Percentiles rank a stretch among this genome's conserved stretches.
phyloP scores from a whole-genome alignment of 2,888 invertebrate species.

The Vesta saturnalis region DNA sequence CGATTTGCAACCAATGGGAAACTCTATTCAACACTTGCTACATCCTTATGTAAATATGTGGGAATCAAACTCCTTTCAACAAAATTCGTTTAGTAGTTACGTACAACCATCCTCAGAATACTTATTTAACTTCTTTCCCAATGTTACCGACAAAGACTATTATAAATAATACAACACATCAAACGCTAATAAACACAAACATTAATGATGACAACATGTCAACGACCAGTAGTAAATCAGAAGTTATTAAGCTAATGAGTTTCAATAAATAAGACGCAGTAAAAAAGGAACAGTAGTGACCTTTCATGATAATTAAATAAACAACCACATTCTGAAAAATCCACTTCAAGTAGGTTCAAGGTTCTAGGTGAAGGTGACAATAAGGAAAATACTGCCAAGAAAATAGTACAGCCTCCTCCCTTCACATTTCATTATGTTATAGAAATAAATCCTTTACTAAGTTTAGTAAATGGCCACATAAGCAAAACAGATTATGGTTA shows the following conservation, averaged over 20 bases:
- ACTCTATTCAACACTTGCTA: conserved; percentile 6
- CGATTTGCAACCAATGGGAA: neutral
- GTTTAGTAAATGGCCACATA: neutral
- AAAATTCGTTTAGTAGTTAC: too few species aligned
- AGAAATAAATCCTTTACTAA: neutral
- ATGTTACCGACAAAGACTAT: conserved; percentile 8
- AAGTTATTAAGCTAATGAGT: conserved; percentile 4
- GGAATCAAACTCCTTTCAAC: too few species aligned
- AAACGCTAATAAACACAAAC: too few species aligned
- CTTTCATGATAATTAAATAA: conserved; percentile 6
- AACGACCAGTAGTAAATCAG: conserved; percentile 12
- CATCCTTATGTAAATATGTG: neutral
- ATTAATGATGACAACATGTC: conserved; percentile 14
- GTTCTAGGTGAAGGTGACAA: neutral
- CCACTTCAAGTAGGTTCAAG: conserved; percentile 10
- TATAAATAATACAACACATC: conserved; percentile 4
- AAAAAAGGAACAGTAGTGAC: conserved; percentile 9
- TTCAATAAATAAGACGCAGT: conserved; percentile 15
- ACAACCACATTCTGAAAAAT: conserved; percentile 1
- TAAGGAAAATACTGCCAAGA: conserved; percentile 3
- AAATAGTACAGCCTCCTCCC: too few species aligned
- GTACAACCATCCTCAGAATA: too few species aligned
- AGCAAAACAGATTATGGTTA: neutral
- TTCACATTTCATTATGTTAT: too few species aligned
- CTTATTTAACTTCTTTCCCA: too few species aligned